These are phyloP conservation scores for Pediacus dermestoides DNA, from an alignment of 2,888 invertebrate species.

Conservation along the genomic window DNA sequence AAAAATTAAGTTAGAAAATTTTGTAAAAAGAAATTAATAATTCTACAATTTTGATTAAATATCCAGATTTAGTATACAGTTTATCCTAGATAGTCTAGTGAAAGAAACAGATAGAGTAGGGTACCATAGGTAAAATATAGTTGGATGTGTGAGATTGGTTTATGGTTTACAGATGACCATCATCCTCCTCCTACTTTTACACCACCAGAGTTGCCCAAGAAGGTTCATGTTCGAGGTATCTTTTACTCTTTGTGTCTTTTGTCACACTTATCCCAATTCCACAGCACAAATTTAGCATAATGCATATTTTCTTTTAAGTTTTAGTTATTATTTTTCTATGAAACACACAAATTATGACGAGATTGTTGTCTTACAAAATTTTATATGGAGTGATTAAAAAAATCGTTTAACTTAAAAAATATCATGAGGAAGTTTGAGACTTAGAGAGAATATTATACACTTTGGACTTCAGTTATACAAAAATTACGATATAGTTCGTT, in stretches of 20 bases:
- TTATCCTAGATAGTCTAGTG: conserved; percentile 16
- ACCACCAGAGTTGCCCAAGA: conserved; percentile 98
- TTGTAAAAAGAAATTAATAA: conserved; percentile 3
- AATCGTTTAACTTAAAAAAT: too few relatives aligned
- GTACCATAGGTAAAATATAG: conserved; percentile 27
- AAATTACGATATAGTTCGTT: too few relatives aligned
- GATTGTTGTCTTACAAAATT: too few relatives aligned
- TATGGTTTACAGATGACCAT: conserved; percentile 91
- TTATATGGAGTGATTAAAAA: too few relatives aligned
- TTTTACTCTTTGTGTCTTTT: conserved; percentile 23
- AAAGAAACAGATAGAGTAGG: conserved; percentile 19
- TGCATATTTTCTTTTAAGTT: too few relatives aligned
- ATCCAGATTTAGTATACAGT: conserved; percentile 1
- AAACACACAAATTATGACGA: too few relatives aligned
- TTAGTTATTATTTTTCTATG: too few relatives aligned
- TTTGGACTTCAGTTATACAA: too few relatives aligned
- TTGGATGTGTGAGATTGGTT: conserved; percentile 61
- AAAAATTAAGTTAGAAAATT: conserved; percentile 12
- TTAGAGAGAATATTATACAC: too few relatives aligned
- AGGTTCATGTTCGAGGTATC: conserved; percentile 94
- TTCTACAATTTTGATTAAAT: too few relatives aligned
- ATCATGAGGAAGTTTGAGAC: too few relatives aligned
- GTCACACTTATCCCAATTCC: conserved; percentile 13
- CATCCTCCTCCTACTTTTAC: conserved; percentile 97
- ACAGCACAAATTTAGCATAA: too few relatives aligned